These are phyloP conservation scores for Noctua fimbriata DNA, from an alignment of 2,888 invertebrate species.

Conservation along the genomic window DNA sequence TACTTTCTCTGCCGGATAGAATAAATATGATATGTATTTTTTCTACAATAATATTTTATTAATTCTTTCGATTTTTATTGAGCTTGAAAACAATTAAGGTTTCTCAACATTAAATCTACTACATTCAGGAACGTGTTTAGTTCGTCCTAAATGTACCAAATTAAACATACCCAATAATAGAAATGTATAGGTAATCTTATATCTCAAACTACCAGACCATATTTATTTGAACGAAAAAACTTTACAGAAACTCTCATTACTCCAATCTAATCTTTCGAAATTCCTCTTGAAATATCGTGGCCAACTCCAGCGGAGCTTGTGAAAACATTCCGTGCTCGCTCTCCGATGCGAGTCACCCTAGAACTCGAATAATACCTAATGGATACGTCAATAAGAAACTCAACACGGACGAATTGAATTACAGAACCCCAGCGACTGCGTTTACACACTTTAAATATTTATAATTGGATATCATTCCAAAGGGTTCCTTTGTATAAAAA, in stretches of 20 bases:
- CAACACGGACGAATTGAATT: constrained; percentile 84
- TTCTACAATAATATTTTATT: neutral
- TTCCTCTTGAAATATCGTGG: constrained; percentile 52
- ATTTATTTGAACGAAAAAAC: constrained; percentile 31
- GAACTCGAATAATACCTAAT: constrained; percentile 81
- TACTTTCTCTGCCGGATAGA: constrained; percentile 51
- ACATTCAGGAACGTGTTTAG: neutral
- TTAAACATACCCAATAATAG: neutral
- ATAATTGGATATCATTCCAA: constrained; percentile 80
- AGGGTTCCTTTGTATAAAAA: constrained; percentile 68
- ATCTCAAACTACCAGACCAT: constrained; percentile 16
- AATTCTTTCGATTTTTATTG: neutral
- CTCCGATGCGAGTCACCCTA: constrained; percentile 68
- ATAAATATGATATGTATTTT: constrained; percentile 24
- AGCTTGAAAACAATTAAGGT: neutral
- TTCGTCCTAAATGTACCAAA: neutral
- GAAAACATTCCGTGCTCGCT: constrained; percentile 64
- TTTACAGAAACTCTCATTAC: constrained; percentile 44
- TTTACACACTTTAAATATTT: constrained; percentile 85
- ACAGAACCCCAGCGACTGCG: constrained; percentile 78
- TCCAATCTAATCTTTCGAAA: constrained; percentile 53
- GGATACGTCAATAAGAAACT: constrained; percentile 89
- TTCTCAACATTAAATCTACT: neutral
- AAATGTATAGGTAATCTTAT: neutral
- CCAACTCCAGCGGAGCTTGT: constrained; percentile 47